Conservation (phyloP, 2,113 vertebrate genomes). For the Argyrosomus japonicus region DNA sequence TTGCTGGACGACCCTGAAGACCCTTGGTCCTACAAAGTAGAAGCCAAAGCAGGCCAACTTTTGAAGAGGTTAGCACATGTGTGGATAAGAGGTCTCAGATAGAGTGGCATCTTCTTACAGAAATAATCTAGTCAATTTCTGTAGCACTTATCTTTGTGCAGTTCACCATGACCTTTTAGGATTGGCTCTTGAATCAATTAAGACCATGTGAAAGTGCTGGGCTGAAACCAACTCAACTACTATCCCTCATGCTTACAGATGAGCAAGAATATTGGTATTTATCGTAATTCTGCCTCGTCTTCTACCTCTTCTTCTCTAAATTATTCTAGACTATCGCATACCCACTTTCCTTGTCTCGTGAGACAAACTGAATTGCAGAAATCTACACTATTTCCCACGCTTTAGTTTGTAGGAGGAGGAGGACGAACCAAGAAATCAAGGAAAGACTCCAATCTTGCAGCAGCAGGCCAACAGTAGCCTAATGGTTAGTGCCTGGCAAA, state of each 20-base stretch:
- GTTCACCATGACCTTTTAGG: conserved; percentile 38
- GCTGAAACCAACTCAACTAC: conserved; percentile 9
- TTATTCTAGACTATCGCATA: not conserved
- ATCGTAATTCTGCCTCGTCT: not conserved
- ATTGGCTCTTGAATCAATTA: conserved; percentile 41
- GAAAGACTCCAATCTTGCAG: conserved; percentile 17
- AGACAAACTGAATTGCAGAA: conserved; percentile 14
- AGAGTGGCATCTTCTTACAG: conserved; percentile 38
- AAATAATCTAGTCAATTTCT: conserved; percentile 26
- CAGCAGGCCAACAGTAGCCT: conserved; percentile 62
- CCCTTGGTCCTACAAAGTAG: conserved; percentile 27
- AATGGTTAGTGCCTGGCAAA: conserved; percentile 44
- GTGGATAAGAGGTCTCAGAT: conserved; percentile 42
- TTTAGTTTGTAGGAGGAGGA: not conserved
- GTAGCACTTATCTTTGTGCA: conserved; percentile 36
- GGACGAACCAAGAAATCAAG: conserved; percentile 16
- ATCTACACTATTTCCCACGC: conserved; percentile 15
- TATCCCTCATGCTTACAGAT: not conserved
- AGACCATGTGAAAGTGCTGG: conserved; percentile 18
- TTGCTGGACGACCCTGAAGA: conserved; percentile 52
- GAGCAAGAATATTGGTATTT: conserved; percentile 5
- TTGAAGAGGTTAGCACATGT: conserved; percentile 50
- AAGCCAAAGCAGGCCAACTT: conserved; percentile 31
- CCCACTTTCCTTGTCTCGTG: not conserved
- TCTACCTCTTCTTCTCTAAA: not conserved